A percentile compares a stretch with the other conserved stretches of the same genome.
phyloP scores from a whole-genome alignment of 2,888 invertebrate species.

The Schrankia costaestrigalis region DNA sequence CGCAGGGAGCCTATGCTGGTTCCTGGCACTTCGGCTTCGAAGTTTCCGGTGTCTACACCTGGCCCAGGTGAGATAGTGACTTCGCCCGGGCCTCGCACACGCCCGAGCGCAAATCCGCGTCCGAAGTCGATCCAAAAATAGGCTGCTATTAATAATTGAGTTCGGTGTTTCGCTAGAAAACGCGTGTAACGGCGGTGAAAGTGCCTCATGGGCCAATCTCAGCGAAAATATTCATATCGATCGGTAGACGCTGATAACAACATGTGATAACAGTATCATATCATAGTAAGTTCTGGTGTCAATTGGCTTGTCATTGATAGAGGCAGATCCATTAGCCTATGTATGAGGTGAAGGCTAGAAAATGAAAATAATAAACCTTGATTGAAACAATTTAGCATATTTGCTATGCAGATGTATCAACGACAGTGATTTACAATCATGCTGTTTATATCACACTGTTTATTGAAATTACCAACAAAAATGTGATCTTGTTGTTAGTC shows the following conservation, averaged over 20 bases:
- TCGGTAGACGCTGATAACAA: slow-evolving; percentile 61
- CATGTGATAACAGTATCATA: slow-evolving; percentile 64
- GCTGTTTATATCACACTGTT: slow-evolving; percentile 9
- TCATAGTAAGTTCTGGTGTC: slow-evolving; percentile 36
- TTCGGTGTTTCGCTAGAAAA: slow-evolving; percentile 81
- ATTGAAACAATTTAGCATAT: slow-evolving; percentile 28
- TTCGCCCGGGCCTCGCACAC: slow-evolving; percentile 80
- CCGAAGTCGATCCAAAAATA: slow-evolving; percentile 80
- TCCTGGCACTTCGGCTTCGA: slow-evolving; percentile 99
- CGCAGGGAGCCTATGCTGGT: slow-evolving; percentile 99
- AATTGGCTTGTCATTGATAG: slow-evolving; percentile 50
- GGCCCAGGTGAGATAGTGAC: slow-evolving; percentile 93
- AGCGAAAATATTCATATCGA: slow-evolving; percentile 73
- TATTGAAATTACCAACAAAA: slow-evolving; percentile 6
- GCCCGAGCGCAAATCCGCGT: slow-evolving; percentile 77
- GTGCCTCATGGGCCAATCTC: slow-evolving; percentile 79
- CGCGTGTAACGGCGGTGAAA: slow-evolving; percentile 84
- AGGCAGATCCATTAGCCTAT: slow-evolving; percentile 54
- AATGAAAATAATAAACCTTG: slow-evolving; percentile 26
- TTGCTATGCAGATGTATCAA: slow-evolving; percentile 12
- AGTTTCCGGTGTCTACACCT: slow-evolving; percentile 98
- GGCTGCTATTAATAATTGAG: slow-evolving; percentile 81
- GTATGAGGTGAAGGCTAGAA: slow-evolving; percentile 40
- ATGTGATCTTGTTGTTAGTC: no score
- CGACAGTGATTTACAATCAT: slow-evolving; percentile 14